Conservation (phyloP, 2,113 vertebrate species). For the Progne subis region DNA sequence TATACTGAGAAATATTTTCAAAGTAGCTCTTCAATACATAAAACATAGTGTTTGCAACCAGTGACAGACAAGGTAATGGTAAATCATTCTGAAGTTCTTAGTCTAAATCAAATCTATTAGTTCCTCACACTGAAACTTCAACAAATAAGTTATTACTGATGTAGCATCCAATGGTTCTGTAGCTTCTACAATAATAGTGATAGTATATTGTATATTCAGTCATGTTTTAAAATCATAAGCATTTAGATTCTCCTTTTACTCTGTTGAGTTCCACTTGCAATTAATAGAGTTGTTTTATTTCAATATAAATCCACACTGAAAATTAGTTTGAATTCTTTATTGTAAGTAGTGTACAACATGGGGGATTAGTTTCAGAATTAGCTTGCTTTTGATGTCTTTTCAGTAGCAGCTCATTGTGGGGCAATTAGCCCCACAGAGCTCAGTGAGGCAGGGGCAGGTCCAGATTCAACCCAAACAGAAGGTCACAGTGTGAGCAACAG, state of each 20-base stretch:
- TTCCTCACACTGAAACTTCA: background rate
- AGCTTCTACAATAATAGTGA: background rate
- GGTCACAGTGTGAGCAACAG: background rate
- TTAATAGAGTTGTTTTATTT: background rate
- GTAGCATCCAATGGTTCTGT: background rate
- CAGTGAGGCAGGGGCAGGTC: background rate
- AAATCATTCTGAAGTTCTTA: conserved; percentile 4
- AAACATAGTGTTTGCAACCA: background rate
- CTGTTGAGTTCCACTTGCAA: background rate
- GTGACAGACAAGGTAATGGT: background rate
- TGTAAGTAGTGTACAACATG: background rate
- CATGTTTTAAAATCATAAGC: background rate
- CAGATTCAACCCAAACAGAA: background rate
- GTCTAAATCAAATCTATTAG: background rate
- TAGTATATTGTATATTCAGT: background rate
- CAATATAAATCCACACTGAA: background rate
- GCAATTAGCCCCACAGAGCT: background rate
- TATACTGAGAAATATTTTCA: background rate
- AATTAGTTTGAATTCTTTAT: background rate
- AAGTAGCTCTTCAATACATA: background rate
- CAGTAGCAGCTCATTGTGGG: background rate
- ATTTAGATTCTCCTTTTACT: background rate
- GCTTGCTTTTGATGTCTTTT: background rate
- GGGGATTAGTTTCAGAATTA: background rate
- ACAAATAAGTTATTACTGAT: background rate